Evolutionary conservation across 2,797 vertebrate species (phyloP).

Genomic region (Presbytis comata): DNA sequence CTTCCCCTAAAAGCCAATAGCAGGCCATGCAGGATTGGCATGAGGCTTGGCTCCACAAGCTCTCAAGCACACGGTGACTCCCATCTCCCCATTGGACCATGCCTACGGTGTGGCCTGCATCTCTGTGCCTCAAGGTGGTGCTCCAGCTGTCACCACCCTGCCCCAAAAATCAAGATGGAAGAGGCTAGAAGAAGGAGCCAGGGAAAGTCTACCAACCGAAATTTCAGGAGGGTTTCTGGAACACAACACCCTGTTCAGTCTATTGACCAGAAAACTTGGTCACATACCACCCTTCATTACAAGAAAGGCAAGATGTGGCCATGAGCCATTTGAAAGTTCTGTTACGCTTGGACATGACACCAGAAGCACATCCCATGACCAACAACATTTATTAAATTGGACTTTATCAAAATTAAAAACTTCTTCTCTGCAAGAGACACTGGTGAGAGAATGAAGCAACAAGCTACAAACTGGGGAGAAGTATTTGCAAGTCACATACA

Average conservation of each 20-base stretch:
- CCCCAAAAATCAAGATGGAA: neutral
- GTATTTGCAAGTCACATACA: neutral
- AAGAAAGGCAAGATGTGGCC: neutral
- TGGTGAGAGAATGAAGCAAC: neutral
- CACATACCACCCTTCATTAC: neutral
- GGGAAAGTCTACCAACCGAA: fast-evolving
- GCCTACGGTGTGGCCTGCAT: fast-evolving
- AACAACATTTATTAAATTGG: neutral
- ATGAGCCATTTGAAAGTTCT: fast-evolving
- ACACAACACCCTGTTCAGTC: neutral
- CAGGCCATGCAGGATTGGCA: fast-evolving
- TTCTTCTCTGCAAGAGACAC: neutral
- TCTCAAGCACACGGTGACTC: fast-evolving
- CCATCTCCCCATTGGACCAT: fast-evolving
- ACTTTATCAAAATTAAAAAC: too few relatives aligned
- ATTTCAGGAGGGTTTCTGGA: neutral
- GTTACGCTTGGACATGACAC: neutral
- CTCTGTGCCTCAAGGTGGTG: fast-evolving
- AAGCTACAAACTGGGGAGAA: neutral
- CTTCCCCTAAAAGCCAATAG: neutral
- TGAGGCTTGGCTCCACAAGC: neutral
- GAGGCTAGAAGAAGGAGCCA: neutral
- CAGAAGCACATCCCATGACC: neutral
- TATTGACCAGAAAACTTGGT: neutral
- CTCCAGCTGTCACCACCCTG: neutral